Evolutionary conservation across 2,797 vertebrate genomes (phyloP).

Genomic region (Acomys russatus): DNA sequence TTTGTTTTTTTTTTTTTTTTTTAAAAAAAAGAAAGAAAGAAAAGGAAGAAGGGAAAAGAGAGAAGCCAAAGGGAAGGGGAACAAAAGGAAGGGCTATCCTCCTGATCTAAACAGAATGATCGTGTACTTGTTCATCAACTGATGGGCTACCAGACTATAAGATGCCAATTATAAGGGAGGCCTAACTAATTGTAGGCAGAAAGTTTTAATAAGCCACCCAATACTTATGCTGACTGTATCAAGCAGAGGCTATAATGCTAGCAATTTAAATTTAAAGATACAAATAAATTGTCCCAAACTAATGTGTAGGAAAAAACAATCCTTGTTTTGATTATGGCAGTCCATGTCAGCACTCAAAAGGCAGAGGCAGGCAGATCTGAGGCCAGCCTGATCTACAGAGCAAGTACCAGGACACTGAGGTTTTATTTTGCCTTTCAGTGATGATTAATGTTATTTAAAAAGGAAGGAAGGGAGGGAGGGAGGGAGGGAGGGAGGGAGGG

Average conservation of each 20-base stretch:
- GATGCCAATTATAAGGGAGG: not conserved
- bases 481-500: no score
- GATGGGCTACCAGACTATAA: not conserved
- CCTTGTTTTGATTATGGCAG: not conserved
- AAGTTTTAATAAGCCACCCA: not conserved
- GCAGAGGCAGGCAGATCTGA: not conserved
- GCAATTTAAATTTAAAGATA: conserved; percentile 17
- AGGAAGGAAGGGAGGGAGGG: not conserved
- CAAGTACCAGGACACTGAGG: not conserved
- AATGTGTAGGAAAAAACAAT: not conserved
- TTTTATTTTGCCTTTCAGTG: conserved; percentile 26
- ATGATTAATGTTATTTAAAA: not conserved
- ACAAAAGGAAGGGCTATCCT: not conserved
- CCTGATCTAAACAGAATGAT: not conserved
- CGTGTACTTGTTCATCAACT: not conserved
- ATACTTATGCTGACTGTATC: not conserved
- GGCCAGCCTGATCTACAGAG: not conserved
- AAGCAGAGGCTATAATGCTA: not conserved
- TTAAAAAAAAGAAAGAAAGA: not conserved
- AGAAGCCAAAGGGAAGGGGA: not conserved
- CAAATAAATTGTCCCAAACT: conserved; percentile 8
- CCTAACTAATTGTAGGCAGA: not conserved
- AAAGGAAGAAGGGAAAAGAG: not conserved
- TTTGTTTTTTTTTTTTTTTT: no score
- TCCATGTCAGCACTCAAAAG: not conserved